These are phyloP conservation scores for Drosophila incognita DNA, from an alignment of 2,888 invertebrate species.

Conservation along the genomic window DNA sequence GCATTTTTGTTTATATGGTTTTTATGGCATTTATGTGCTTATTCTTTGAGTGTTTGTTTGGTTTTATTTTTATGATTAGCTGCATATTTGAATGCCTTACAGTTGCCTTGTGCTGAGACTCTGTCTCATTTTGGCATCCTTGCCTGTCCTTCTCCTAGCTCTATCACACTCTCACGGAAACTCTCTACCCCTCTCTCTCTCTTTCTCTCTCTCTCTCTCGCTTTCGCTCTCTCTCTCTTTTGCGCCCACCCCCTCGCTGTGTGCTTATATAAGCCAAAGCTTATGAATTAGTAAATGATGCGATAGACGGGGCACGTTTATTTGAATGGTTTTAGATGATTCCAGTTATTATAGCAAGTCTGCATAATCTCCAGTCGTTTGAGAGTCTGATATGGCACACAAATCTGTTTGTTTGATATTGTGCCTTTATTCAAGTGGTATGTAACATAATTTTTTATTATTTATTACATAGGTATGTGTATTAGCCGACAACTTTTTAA, in stretches of 20 bases:
- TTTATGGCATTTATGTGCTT: slow-evolving; percentile 65
- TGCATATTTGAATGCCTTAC: slow-evolving; percentile 62
- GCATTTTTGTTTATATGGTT: slow-evolving; percentile 60
- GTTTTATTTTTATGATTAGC: slow-evolving; percentile 67
- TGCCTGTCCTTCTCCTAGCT: not conserved
- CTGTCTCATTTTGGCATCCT: not conserved
- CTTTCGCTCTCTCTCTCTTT: too few species aligned
- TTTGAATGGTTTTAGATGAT: slow-evolving; percentile 56
- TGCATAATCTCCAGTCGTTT: slow-evolving; percentile 24
- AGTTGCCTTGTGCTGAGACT: slow-evolving; percentile 3
- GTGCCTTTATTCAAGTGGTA: not conserved
- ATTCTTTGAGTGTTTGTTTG: slow-evolving; percentile 62
- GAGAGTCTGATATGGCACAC: slow-evolving; percentile 8
- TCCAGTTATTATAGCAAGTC: slow-evolving; percentile 35
- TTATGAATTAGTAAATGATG: slow-evolving; percentile 68
- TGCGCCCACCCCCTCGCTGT: not conserved
- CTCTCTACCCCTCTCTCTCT: not conserved
- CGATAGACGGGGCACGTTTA: slow-evolving; percentile 40
- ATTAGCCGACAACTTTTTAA: slow-evolving; percentile 2
- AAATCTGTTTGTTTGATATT: slow-evolving; percentile 14
- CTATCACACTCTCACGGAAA: not conserved
- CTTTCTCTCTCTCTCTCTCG: not conserved
- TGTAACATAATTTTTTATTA: slow-evolving; percentile 6
- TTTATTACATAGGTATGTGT: not conserved
- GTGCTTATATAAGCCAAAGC: slow-evolving; percentile 33